Conservation (phyloP, 2,888 invertebrate genomes). For the Aspidapion aeneum region DNA sequence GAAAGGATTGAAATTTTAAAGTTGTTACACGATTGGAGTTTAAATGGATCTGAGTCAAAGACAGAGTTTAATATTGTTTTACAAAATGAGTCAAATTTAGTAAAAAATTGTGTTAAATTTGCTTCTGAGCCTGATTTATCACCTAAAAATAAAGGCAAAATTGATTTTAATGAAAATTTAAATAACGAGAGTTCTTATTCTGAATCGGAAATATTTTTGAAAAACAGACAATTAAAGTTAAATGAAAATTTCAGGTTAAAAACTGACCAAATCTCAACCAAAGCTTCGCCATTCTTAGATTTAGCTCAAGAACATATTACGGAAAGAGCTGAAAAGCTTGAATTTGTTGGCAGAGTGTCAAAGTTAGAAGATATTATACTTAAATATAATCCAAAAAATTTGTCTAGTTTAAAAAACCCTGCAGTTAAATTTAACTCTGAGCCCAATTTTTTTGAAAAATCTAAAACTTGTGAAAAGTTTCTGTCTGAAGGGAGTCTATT, state of each 20-base stretch:
- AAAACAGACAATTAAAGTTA: not conserved
- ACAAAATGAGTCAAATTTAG: slow-evolving; percentile 24
- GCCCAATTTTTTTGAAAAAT: not conserved
- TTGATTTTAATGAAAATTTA: slow-evolving; percentile 21
- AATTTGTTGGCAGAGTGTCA: not conserved
- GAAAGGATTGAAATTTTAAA: slow-evolving; percentile 46
- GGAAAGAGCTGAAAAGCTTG: not conserved
- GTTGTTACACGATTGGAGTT: slow-evolving; percentile 46
- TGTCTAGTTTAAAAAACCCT: not conserved
- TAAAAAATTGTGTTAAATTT: slow-evolving; percentile 33
- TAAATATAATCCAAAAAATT: not conserved
- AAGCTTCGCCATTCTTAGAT: not conserved
- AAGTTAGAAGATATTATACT: not conserved
- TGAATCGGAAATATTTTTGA: not conserved
- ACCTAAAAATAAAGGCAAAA: slow-evolving; percentile 30
- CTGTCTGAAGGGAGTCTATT: not conserved
- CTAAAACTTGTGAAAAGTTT: not conserved
- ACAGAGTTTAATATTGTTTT: slow-evolving; percentile 36
- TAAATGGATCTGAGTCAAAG: slow-evolving; percentile 44
- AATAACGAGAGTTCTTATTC: slow-evolving; percentile 18
- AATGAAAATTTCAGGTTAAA: not conserved
- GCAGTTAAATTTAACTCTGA: not conserved
- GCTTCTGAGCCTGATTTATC: slow-evolving; percentile 42
- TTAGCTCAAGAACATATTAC: not conserved
- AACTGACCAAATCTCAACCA: not conserved